These are phyloP conservation scores for Lates japonicus DNA, from an alignment of 2,797 vertebrate genomes.

Conservation along the genomic window DNA sequence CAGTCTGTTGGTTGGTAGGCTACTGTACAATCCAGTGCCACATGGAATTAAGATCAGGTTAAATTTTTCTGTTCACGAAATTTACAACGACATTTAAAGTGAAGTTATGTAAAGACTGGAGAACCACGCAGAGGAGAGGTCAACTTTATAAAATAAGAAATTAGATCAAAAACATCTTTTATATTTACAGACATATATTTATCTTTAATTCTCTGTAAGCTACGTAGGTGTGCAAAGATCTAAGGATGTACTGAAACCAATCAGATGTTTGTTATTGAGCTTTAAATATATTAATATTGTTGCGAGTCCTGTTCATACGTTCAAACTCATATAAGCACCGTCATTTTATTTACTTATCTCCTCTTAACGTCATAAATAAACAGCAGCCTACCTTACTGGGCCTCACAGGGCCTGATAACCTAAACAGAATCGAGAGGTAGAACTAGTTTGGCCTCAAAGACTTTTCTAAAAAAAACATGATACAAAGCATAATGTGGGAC, in stretches of 20 bases:
- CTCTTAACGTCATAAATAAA: neutral
- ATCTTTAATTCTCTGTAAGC: neutral
- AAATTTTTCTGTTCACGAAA: neutral
- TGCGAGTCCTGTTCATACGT: neutral
- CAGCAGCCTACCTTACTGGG: neutral
- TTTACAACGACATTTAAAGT: neutral
- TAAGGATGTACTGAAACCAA: neutral
- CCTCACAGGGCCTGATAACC: neutral
- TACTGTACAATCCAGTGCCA: neutral
- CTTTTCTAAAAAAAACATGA: neutral
- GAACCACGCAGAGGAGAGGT: too few relatives aligned
- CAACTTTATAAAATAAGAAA: neutral
- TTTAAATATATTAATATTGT: neutral
- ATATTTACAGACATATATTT: neutral
- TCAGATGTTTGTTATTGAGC: neutral
- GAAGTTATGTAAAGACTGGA: neutral
- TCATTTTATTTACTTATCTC: neutral
- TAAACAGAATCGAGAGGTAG: neutral
- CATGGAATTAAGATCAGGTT: neutral
- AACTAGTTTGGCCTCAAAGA: accelerated
- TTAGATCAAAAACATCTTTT: neutral
- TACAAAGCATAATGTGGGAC: neutral
- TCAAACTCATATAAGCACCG: too few relatives aligned
- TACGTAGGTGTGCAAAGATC: too few relatives aligned
- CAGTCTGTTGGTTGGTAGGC: neutral